phyloP scores from a whole-genome alignment of 2,888 invertebrate genomes.

The Synergus itoensis region DNA sequence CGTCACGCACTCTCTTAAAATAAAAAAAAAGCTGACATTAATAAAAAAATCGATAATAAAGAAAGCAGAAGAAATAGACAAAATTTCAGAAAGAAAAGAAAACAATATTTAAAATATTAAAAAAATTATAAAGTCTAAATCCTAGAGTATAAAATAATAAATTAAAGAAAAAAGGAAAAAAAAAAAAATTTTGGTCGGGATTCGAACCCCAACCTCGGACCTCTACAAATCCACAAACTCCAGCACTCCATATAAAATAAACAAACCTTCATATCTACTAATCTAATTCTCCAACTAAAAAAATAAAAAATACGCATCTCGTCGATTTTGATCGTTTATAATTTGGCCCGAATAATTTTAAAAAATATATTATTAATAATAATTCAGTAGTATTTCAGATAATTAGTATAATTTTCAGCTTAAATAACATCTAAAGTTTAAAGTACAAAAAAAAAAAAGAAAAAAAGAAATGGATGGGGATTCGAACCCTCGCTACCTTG shows the following conservation, averaged over 20 bases:
- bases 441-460: background rate
- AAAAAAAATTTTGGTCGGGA: background rate
- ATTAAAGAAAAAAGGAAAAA: too few species aligned
- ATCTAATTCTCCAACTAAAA: background rate
- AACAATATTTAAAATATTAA: background rate
- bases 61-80: background rate
- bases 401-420: background rate
- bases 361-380: too few species aligned
- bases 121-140: background rate
- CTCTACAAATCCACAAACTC: too few species aligned
- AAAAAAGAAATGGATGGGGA: background rate
- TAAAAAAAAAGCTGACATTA: constrained; percentile 7
- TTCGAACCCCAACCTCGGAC: background rate
- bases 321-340: too few species aligned
- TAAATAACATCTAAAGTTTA: too few species aligned
- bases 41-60: background rate
- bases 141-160: too few species aligned
- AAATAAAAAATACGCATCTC: background rate
- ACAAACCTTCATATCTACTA: background rate
- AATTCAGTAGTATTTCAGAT: background rate
- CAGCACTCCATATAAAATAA: background rate
- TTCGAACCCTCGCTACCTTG: background rate
- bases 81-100: background rate
- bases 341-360: too few species aligned
- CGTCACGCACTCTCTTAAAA: constrained; percentile 34